Conservation (phyloP, 2,888 invertebrate genomes). For the Ptilodon capucinus region DNA sequence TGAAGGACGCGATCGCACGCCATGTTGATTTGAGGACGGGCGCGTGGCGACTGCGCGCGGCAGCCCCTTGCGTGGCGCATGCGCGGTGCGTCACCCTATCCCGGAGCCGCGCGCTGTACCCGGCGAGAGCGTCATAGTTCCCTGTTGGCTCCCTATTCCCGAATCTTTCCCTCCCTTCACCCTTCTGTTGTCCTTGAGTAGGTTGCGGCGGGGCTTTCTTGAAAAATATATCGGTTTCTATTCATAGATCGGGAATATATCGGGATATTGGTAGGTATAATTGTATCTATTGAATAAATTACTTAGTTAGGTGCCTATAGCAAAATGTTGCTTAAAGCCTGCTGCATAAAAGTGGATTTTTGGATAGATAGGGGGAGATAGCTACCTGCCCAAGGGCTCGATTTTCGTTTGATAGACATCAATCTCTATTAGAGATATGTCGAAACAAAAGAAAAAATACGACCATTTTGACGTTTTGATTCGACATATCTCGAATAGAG, state of each 20-base stretch:
- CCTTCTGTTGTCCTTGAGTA: slow-evolving; percentile 15
- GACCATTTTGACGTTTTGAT: too few species aligned
- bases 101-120: slow-evolving; percentile 37
- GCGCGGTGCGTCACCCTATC: slow-evolving; percentile 71
- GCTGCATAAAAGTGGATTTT: too few species aligned
- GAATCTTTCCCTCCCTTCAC: slow-evolving; percentile 18
- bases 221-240: background rate
- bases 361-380: too few species aligned
- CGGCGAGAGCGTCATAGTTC: slow-evolving; percentile 20
- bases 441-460: too few species aligned
- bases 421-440: too few species aligned
- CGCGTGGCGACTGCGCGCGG: slow-evolving; percentile 79
- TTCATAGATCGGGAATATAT: background rate
- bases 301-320: too few species aligned
- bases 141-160: slow-evolving; percentile 41
- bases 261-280: too few species aligned
- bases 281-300: too few species aligned
- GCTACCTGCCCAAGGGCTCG: too few species aligned
- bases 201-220: background rate
- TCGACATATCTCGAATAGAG: too few species aligned
- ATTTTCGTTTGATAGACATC: too few species aligned
- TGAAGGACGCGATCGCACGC: slow-evolving; percentile 63
- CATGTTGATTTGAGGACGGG: slow-evolving; percentile 72
- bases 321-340: too few species aligned
- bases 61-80: slow-evolving; percentile 64